Evolutionary conservation across 2,797 vertebrate species (phyloP), one percentile per base, ranked within the genome.

Genomic region (Enteromius treurensis): DNA sequence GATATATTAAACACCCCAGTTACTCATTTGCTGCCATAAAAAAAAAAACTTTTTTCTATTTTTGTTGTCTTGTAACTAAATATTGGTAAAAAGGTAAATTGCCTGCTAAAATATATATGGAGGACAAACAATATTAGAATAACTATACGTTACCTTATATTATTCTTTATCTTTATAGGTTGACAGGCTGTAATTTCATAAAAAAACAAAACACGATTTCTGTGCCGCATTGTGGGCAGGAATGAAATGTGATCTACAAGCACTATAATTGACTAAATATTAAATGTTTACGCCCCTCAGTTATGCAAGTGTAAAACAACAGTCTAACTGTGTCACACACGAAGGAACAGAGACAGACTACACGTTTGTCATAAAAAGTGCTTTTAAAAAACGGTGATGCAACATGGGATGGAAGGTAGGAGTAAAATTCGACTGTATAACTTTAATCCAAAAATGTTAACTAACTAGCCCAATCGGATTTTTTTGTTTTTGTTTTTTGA

Each of bases 181-280:
- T 45, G 19, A 14, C 29, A 40, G 7, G 53, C 49, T 51, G 15
- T 40, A 26, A 53, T 40, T 26, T 32, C n/a, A 29, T 37, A 77
- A 49, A 26, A 26, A 26, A 26, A 26, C 26, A 26, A 26, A n/a
- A 77, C 29, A 45, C n/a, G 15, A 70, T 34, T 60, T 37, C 5
- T 37, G 9, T 14, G 32, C 1, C 1, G 40, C 40, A 21, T 29
- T 64, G 42, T 64, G 47, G 65, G 67, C 8, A 40, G 81, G 2
- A 17, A 40, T 84, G 84, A 68, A 84, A 87, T 70, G 9, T 71
- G 81, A 86, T 71, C 74, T 65, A 0, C 62, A 53, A 58, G 23
- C n/a, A 21, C 40, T 70, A 23, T 69, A 83, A 47, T 26, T 79
- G 8, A 74, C 51, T 9, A 64, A 55, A 55, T 29, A 17, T 26